Base-by-base conservation (phyloP, 2,113 vertebrate genomes). In the Sylvilagus bachmani region DNA sequence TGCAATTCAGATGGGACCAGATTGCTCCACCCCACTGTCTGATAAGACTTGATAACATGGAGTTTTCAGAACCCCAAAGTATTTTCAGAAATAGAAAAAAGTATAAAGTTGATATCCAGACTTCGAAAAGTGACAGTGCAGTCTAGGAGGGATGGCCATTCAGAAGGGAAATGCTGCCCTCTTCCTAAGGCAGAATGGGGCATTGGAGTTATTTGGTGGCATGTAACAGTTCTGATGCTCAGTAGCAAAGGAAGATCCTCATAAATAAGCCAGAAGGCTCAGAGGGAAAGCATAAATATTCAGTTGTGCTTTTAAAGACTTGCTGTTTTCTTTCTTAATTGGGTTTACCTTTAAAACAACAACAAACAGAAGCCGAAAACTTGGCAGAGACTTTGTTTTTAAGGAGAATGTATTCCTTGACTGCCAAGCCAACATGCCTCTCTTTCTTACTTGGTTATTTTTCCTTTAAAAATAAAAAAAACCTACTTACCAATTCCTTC, bases 271-370 rank as follows among this genome's bases (percentile, higher is more conserved):
- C 97, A 97, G 94, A 97, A 96, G 90, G 89, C 95, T 96, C 49
- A 0, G n/a, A 93, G 67, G n/a, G 87, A 97, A 97, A 96, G 73
- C 80, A 95, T 87, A 95, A 97, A 92, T 94, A 97, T 91, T 97
- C 92, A 96, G 90, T 78, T 97, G 90, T 70, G 58, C 92, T 96
- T 97, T 96, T 96, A 91, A 92, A 94, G 81, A 66, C 92, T 95
- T 80, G 13, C 58, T 96, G 71, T 96, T 96, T 97, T 96, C 93
- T 95, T 94, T 96, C 86, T 93, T 96, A 94, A 97, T 95, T 97
- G 44, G 96, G 93, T 97, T 97, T 97, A 96, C 97, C 93, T 96
- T 95, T 89, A 86, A 96, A 96, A 94, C 86, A 97, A 94, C 86
- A 97, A 97, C 95, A 97, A 97, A 97, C 96, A 96, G 92, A 97